A percentile compares a stretch with the other conserved stretches of the same genome.
These are phyloP conservation scores for Salvator merianae DNA, from an alignment of 2,113 vertebrate species.

Conservation along the genomic window DNA sequence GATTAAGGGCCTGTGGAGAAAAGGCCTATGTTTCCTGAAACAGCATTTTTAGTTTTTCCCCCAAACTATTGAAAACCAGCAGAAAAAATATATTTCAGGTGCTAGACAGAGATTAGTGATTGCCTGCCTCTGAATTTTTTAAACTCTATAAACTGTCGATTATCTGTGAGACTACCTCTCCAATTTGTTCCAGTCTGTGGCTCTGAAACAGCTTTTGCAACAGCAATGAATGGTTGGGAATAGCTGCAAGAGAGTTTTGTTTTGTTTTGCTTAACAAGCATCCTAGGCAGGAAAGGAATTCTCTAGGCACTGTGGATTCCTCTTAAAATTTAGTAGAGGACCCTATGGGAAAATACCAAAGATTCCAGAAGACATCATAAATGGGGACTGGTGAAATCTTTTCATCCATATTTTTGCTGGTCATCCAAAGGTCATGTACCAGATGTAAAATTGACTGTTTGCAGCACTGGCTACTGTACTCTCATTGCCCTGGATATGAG, in stretches of 20 bases:
- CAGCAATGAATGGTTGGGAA: not conserved
- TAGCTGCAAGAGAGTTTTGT: not conserved
- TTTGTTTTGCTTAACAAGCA: constrained; percentile 24
- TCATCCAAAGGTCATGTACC: constrained; percentile 17
- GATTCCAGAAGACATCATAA: constrained; percentile 39
- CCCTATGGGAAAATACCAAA: constrained; percentile 36
- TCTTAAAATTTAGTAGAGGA: constrained; percentile 30
- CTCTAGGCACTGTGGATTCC: constrained; percentile 27
- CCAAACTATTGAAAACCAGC: not conserved
- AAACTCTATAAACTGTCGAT: not conserved
- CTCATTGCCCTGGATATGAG: not conserved
- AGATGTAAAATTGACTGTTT: constrained; percentile 15
- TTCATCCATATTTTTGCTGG: constrained; percentile 25
- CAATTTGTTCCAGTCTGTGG: not conserved
- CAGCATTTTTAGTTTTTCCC: not conserved
- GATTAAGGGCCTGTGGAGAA: too few relatives aligned
- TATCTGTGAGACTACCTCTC: not conserved
- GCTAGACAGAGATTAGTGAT: not conserved
- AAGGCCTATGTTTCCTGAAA: not conserved
- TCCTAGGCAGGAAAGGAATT: constrained; percentile 20
- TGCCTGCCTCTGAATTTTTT: not conserved
- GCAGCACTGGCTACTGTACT: not conserved
- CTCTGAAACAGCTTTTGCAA: constrained; percentile 6
- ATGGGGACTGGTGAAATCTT: constrained; percentile 15
- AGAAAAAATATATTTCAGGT: not conserved